Conservation (phyloP, 2,113 vertebrate species). For the Butastur rufipennis region DNA sequence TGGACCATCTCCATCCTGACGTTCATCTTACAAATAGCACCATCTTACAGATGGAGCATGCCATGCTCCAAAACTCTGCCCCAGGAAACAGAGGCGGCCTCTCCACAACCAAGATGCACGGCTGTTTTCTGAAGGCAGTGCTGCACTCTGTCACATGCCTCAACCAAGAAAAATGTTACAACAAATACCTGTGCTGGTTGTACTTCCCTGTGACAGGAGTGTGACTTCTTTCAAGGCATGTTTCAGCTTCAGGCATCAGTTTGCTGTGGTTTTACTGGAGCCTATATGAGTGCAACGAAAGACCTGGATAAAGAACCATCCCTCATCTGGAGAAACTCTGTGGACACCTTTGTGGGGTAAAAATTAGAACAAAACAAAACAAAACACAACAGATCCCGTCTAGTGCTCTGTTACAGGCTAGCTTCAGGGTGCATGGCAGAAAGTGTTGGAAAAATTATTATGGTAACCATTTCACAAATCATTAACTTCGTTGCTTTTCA, state of each 20-base stretch:
- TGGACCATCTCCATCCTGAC: fast-evolving
- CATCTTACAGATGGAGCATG: background rate
- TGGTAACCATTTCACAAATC: background rate
- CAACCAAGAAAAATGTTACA: background rate
- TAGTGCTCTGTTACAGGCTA: background rate
- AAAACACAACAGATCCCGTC: background rate
- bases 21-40: background rate
- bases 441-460: background rate
- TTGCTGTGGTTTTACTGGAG: background rate
- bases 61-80: background rate
- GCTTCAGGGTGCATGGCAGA: background rate
- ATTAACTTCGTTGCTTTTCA: background rate
- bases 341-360: background rate
- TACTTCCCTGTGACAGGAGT: background rate
- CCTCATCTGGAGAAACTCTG: background rate
- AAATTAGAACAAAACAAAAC: background rate
- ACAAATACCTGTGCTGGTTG: background rate
- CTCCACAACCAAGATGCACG: fast-evolving
- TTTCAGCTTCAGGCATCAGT: background rate
- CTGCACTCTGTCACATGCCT: background rate
- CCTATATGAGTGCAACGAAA: background rate
- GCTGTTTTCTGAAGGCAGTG: background rate
- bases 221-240: background rate
- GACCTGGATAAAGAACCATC: background rate
- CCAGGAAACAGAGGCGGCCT: background rate